A percentile compares a stretch with the other conserved stretches of the same genome.
phyloP scores from a whole-genome alignment of 1,140 invertebrate genomes.

The Lordiphosa collinella region DNA sequence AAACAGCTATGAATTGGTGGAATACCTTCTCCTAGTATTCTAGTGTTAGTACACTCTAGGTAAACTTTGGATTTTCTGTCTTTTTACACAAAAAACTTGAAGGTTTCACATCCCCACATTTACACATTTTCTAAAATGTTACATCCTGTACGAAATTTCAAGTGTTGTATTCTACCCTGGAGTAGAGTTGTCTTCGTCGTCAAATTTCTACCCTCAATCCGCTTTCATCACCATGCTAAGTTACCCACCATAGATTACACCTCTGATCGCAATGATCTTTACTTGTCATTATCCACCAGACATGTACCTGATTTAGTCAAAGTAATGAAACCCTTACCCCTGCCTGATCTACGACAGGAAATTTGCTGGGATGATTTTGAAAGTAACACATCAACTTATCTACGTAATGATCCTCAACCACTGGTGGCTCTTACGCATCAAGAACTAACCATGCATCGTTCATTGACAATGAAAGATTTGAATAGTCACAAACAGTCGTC shows the following conservation, averaged over 20 bases:
- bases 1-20: no score
- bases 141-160: conserved; percentile 33
- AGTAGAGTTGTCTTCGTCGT: no score
- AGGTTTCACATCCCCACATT: neutral
- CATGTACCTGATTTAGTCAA: conserved; percentile 13
- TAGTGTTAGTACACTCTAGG: neutral
- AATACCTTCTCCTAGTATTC: no score
- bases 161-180: conserved; percentile 12
- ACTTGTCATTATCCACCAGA: conserved; percentile 19
- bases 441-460: conserved; percentile 26
- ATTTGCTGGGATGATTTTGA: neutral
- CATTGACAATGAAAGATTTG: conserved; percentile 17
- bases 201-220: no score
- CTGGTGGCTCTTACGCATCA: neutral
- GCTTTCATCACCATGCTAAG: neutral
- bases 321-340: conserved; percentile 5
- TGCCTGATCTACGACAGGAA: conserved; percentile 19
- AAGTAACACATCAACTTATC: neutral
- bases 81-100: no score
- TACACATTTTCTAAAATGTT: conserved; percentile 13
- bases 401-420: neutral
- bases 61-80: conserved; percentile 5
- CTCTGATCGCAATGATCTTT: conserved; percentile 2
- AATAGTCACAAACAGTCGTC: conserved; percentile 1
- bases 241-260: neutral